These are phyloP conservation scores for Ostrea edulis DNA, from an alignment of 1,140 invertebrate species.

Conservation along the genomic window DNA sequence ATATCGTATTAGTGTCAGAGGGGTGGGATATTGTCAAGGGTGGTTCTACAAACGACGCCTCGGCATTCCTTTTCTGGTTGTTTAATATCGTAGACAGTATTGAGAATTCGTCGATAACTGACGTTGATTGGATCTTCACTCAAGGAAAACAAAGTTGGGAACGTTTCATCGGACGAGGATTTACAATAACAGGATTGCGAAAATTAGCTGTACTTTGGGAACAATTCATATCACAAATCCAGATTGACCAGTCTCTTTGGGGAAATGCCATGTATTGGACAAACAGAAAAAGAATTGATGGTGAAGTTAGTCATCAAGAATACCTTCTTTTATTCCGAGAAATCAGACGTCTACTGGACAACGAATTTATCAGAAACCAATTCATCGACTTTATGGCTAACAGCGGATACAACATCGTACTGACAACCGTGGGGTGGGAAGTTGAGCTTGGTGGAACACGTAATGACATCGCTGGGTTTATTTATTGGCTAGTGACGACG, in stretches of 20 bases:
- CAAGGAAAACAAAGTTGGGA: constrained; percentile 11
- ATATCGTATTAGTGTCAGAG: not conserved
- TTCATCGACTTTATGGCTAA: constrained; percentile 20
- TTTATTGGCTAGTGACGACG: constrained; percentile 26
- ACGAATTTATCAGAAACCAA: not conserved
- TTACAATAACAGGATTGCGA: not conserved
- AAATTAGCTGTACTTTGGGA: not conserved
- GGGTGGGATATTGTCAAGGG: constrained; percentile 40
- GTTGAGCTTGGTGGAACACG: constrained; percentile 7
- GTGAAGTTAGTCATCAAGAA: constrained; percentile 4
- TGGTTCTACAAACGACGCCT: constrained; percentile 9
- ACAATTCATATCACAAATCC: not conserved
- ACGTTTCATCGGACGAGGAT: not conserved
- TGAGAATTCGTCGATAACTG: constrained; percentile 1
- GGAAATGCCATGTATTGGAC: constrained; percentile 38
- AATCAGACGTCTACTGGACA: constrained; percentile 7
- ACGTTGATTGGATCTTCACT: constrained; percentile 21
- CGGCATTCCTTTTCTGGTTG: constrained; percentile 25
- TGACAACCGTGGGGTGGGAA: constrained; percentile 27
- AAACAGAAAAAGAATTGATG: not conserved
- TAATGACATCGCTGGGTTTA: constrained; percentile 27
- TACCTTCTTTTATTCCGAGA: constrained; percentile 23
- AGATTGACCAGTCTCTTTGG: not conserved
- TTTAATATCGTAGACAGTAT: constrained; percentile 25
- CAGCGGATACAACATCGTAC: constrained; percentile 6